Evolutionary conservation across 2,797 vertebrate species (phyloP).

Genomic region (Okamejei kenojei): DNA sequence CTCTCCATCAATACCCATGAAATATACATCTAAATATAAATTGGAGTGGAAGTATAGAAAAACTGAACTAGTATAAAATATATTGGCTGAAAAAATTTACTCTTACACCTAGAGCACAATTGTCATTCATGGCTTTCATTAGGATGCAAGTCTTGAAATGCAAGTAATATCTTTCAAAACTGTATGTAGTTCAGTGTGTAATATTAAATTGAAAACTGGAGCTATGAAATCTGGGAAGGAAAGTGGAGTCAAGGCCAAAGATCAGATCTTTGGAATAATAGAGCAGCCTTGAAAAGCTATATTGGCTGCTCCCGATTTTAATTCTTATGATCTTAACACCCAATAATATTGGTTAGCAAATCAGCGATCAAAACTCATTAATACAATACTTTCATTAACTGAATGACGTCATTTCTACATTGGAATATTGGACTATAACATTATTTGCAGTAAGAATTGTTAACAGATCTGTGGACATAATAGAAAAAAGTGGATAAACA

Average conservation of each 20-base stretch:
- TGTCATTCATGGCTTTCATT: background rate
- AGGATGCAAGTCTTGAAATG: background rate
- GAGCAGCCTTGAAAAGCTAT: no score
- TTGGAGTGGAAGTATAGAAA: background rate
- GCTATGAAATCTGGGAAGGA: no score
- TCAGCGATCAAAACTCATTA: background rate
- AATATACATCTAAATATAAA: no score
- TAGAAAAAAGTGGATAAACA: background rate
- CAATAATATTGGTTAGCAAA: background rate
- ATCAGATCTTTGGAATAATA: no score
- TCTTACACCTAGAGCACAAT: background rate
- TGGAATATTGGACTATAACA: background rate
- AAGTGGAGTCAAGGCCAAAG: no score
- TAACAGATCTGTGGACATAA: background rate
- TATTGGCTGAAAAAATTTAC: background rate
- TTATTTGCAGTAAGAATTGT: background rate
- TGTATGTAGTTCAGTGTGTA: background rate
- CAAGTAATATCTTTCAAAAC: background rate
- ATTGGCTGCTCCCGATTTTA: no score
- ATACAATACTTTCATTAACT: background rate
- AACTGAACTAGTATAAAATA: background rate
- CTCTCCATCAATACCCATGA: no score
- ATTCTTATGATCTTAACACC: background rate
- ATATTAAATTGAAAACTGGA: no score
- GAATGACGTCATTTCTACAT: background rate